Evolutionary conservation across 1,140 invertebrate species (phyloP), one percentile per base, ranked within the genome.

Genomic region (Listronotus oregonensis): DNA sequence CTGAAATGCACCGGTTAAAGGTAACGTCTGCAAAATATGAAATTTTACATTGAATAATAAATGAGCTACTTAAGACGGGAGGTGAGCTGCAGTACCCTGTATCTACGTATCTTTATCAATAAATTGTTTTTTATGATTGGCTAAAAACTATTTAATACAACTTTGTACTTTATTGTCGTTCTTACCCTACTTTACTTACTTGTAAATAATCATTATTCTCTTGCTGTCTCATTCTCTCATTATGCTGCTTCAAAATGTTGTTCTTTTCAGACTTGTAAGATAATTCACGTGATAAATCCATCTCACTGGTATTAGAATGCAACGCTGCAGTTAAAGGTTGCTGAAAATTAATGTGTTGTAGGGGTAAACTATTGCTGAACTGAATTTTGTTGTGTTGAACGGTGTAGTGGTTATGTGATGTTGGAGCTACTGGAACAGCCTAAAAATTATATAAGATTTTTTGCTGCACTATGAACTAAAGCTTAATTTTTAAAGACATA

Each of bases 161-260:
- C n/a, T n/a, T n/a, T n/a, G n/a, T n/a, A n/a, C n/a, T n/a, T n/a
- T n/a, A n/a, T n/a, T n/a, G n/a, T n/a, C n/a, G n/a, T n/a, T n/a
- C n/a, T n/a, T n/a, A n/a, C n/a, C n/a, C n/a, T n/a, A 27, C 7
- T 34, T 6, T 14, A 59, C 44, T 50, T 54, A 54, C 64, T 52
- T 66, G 64, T 34, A 66, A 59, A 18, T 66, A 66, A 47, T 66
- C 56, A 18, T 40, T 49, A 18, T 57, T 59, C 31, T 66, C 57
- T 32, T 72, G 74, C 54, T 66, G 71, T 64, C 51, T 61, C 42
- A 58, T 58, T 37, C 64, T 50, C 34, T 72, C 72, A 42, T 82
- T 83, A 8, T 80, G 78, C 62, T 83, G 78, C 60, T 84, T 81
- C 37, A 83, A 75, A 21, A 82, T 76, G 68, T 77, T 83, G 32